Conservation (phyloP, 37 sponge, comb jelly and placozoan genomes). For the Petrosia ficiformis region DNA sequence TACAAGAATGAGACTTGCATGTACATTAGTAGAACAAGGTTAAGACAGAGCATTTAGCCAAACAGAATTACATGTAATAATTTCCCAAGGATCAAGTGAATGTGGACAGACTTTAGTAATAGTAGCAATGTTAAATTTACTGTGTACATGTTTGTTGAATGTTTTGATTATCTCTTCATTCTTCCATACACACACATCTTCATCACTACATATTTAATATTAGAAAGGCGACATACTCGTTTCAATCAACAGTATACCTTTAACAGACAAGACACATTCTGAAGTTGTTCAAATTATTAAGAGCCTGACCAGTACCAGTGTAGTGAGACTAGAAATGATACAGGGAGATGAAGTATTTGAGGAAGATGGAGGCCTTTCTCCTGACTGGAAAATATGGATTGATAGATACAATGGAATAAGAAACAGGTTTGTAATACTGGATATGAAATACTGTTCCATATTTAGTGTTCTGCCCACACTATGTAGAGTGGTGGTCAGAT, state of each 20-base stretch:
- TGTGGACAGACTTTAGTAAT: too few relatives aligned
- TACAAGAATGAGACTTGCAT: too few relatives aligned
- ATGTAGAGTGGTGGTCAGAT: too few relatives aligned
- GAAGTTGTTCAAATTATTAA: conserved; percentile 87
- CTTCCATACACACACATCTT: neutral
- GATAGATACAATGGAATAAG: conserved; percentile 15
- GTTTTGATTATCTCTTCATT: neutral
- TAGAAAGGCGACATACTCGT: conserved; percentile 85
- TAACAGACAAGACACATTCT: conserved; percentile 62
- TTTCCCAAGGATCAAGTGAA: too few relatives aligned
- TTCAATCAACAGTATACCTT: conserved; percentile 57
- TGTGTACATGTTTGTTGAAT: neutral
- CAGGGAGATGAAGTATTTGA: conserved; percentile 51
- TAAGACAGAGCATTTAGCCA: too few relatives aligned
- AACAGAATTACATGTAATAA: too few relatives aligned
- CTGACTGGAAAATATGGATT: conserved; percentile 75
- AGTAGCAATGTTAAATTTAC: neutral
- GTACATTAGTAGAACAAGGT: too few relatives aligned
- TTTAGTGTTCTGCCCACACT: too few relatives aligned
- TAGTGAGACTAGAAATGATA: conserved; percentile 64
- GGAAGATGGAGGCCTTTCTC: conserved; percentile 40
- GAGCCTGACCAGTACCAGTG: conserved; percentile 18
- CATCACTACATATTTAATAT: neutral
- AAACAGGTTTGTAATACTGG: conserved; percentile 16
- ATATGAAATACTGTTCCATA: too few relatives aligned